These are phyloP conservation scores for Nesogale talazaci DNA, from an alignment of 2,113 vertebrate species.

Conservation along the genomic window DNA sequence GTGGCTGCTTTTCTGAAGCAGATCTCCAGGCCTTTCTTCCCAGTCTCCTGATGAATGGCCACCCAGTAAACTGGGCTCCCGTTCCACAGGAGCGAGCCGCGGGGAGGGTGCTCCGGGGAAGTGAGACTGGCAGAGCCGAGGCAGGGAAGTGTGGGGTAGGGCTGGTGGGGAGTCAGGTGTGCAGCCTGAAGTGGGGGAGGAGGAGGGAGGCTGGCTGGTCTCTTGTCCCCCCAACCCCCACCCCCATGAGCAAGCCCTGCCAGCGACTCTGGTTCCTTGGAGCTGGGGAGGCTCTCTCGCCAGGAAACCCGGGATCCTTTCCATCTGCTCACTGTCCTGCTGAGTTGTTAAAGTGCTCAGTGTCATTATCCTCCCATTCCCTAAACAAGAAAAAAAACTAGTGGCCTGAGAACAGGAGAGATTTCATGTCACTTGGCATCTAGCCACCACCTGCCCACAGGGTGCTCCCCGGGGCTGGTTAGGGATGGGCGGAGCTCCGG, in stretches of 20 bases:
- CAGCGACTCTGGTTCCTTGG: not conserved
- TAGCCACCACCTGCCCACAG: conserved; percentile 28
- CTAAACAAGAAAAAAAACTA: conserved; percentile 75
- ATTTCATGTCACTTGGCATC: conserved; percentile 73
- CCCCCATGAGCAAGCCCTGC: not conserved
- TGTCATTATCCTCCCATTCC: conserved; percentile 68
- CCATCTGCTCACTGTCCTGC: conserved; percentile 74
- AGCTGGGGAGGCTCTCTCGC: not conserved
- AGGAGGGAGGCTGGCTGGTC: not conserved
- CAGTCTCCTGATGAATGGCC: not conserved
- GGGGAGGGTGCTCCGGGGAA: not conserved
- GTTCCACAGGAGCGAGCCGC: not conserved
- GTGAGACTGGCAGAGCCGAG: not conserved
- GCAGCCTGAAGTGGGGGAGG: not conserved
- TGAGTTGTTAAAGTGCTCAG: conserved; percentile 73
- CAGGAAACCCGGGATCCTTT: conserved; percentile 37
- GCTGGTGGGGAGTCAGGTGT: not conserved
- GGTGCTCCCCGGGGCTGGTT: conserved; percentile 42
- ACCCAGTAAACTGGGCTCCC: not conserved
- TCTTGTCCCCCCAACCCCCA: no score
- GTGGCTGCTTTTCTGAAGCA: not conserved
- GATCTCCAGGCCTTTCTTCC: not conserved
- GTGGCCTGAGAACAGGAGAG: conserved; percentile 68
- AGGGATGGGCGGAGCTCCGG: not conserved
- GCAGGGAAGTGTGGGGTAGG: not conserved